Evolutionary conservation across 1,140 invertebrate species (phyloP), one percentile per base, ranked within the genome.

Genomic region (Drosophila suzukii): DNA sequence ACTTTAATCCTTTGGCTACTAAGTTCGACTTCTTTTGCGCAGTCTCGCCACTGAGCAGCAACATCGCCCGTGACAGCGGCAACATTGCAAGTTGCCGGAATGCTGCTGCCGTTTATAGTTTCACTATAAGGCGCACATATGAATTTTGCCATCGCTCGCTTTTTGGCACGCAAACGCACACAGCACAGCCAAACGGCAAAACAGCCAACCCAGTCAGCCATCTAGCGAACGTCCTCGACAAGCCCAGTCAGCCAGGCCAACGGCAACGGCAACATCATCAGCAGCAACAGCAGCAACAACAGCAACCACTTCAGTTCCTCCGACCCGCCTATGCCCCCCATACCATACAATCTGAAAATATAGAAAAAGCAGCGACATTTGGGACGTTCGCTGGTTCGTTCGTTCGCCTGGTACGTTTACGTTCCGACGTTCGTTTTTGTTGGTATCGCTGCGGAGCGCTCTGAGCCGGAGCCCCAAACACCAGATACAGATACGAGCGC

Each of bases 141-240:
- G 83, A 88, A 77, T 86, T 83, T 88, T 88, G 32, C 57, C 67
- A 57, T 70, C 67, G 78, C 51, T 81, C 56, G 80, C 59, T 70
- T 77, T 86, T 85, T 85, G 78, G 82, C 83, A 86, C 82, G 82
- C 82, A 86, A 86, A 86, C 82, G 82, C 82, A 86, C 81, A 67
- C 78, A 61, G 59, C 46, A 39, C 58, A 44, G 43, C 55, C 34
- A 72, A 54, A 36, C 20, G 27, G 32, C 58, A 24, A 51, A 11
- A 17, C 38, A 30, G 55, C 61, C 54, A 27, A 38, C 44, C 20
- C 57, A 54, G 61, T 36, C 61, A 65, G 55, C 63, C 63, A 63
- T 60, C 73, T 38, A 70, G 54, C 83, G 62, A 82, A 86, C 83
- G 83, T 86, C 83, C 83, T 86, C 83, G 83, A 86, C 79, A 66